Percentiles rank a stretch among this genome's conserved stretches.
Evolutionary conservation across 1,140 invertebrate species (phyloP).

Genomic region (Contarinia nasturtii): DNA sequence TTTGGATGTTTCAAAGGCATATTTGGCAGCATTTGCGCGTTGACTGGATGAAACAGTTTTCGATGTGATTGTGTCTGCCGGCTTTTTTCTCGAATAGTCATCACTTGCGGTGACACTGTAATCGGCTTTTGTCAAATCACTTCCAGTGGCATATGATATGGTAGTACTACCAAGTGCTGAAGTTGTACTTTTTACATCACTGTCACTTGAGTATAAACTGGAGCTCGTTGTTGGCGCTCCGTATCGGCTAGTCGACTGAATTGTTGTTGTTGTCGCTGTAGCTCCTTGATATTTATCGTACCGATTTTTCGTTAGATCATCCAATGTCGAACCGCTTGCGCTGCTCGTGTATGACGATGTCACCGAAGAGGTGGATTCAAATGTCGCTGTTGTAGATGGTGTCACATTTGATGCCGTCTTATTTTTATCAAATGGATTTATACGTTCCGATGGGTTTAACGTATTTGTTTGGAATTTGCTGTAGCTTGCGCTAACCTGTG

Average conservation of each 20-base stretch:
- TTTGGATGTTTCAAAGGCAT: too few relatives aligned
- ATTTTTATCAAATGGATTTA: conserved; percentile 22
- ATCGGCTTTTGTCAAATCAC: too few relatives aligned
- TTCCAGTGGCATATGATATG: too few relatives aligned
- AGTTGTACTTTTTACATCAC: too few relatives aligned
- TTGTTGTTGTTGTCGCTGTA: too few relatives aligned
- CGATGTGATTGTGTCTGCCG: conserved; percentile 10
- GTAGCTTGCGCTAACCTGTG: conserved; percentile 8
- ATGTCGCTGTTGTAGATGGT: too few relatives aligned
- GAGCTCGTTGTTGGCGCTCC: too few relatives aligned
- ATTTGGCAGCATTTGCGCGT: too few relatives aligned
- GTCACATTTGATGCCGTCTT: not conserved
- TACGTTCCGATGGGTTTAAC: conserved; percentile 20
- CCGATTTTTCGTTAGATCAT: not conserved
- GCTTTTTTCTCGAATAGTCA: not conserved
- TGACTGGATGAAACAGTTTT: conserved; percentile 11
- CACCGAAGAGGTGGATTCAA: conserved; percentile 6
- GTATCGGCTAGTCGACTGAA: not conserved
- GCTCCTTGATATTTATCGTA: not conserved
- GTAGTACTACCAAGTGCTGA: too few relatives aligned
- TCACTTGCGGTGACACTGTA: not conserved
- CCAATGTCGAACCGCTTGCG: not conserved
- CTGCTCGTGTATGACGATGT: conserved; percentile 11
- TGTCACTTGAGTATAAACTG: too few relatives aligned
- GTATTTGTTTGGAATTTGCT: conserved; percentile 20